These are phyloP conservation scores for Euproctis similis DNA, from an alignment of 2,888 invertebrate genomes.

Conservation along the genomic window DNA sequence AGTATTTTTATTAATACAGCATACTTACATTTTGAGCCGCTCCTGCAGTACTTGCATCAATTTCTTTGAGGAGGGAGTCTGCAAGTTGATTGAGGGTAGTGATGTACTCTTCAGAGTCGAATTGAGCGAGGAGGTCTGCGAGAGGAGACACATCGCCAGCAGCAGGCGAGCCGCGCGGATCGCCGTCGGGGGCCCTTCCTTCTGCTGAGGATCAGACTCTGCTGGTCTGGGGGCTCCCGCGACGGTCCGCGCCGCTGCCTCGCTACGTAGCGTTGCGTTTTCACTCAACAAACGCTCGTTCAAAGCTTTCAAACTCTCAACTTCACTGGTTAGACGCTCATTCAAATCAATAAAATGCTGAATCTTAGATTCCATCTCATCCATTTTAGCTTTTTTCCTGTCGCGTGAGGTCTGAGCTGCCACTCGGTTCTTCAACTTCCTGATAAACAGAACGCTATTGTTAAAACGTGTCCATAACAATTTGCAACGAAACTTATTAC, in stretches of 20 bases:
- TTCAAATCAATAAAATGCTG: conserved; percentile 78
- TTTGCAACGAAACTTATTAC: no score
- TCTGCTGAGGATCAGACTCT: conserved; percentile 96
- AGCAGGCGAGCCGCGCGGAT: conserved; percentile 81
- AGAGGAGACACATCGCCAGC: conserved; percentile 88
- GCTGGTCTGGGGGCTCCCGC: conserved; percentile 84
- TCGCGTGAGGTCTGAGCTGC: conserved; percentile 98
- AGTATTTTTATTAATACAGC: no score
- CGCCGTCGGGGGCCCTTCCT: conserved; percentile 86
- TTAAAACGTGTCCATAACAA: no score
- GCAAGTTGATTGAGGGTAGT: conserved; percentile 87
- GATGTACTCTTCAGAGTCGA: conserved; percentile 83
- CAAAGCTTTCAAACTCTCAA: conserved; percentile 78
- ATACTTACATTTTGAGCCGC: conserved; percentile 78
- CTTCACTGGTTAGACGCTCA: conserved; percentile 78
- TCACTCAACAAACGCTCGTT: conserved; percentile 82
- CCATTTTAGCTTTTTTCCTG: conserved; percentile 94
- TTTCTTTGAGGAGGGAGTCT: conserved; percentile 87
- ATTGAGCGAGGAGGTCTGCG: conserved; percentile 87
- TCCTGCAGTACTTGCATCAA: conserved; percentile 82
- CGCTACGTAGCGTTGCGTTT: conserved; percentile 76
- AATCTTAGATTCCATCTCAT: conserved; percentile 87
- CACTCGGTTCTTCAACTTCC: conserved; percentile 96
- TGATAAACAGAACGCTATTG: conserved; percentile 50
- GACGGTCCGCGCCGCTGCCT: conserved; percentile 79